Conservation (phyloP, 1,140 invertebrate genomes). For the Trinorchestia longiramus region DNA sequence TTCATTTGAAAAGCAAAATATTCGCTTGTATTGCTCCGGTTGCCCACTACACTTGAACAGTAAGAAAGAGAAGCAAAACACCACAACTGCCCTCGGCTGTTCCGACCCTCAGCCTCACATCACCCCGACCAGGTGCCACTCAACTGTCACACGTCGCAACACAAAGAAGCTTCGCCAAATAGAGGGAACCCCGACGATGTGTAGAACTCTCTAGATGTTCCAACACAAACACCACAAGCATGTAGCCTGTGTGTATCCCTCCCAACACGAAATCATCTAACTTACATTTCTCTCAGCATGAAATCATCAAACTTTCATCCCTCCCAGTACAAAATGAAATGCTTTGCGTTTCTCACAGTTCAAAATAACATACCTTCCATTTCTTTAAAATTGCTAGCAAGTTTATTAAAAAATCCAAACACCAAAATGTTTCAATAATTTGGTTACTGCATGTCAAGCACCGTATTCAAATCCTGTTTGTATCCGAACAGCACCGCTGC, state of each 20-base stretch:
- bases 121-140: background rate
- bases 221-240: background rate
- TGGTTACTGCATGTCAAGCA: background rate
- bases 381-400: background rate
- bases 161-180: background rate
- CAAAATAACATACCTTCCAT: too few species aligned
- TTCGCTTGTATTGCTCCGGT: background rate
- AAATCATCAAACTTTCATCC: too few species aligned
- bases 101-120: background rate
- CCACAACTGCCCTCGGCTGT: background rate
- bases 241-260: too few species aligned
- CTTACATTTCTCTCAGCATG: too few species aligned
- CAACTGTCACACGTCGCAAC: background rate
- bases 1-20: background rate
- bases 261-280: too few species aligned
- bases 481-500: background rate
- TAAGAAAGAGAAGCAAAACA: background rate
- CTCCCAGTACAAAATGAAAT: too few species aligned
- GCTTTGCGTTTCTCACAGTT: too few species aligned
- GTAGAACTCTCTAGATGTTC: background rate
- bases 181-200: background rate
- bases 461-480: background rate
- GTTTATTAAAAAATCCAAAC: background rate
- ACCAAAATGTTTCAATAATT: background rate
- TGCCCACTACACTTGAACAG: background rate